Evolutionary conservation across 2,888 invertebrate genomes (phyloP), one percentile per base, ranked within the genome.

Genomic region (Heliconius charithonia): DNA sequence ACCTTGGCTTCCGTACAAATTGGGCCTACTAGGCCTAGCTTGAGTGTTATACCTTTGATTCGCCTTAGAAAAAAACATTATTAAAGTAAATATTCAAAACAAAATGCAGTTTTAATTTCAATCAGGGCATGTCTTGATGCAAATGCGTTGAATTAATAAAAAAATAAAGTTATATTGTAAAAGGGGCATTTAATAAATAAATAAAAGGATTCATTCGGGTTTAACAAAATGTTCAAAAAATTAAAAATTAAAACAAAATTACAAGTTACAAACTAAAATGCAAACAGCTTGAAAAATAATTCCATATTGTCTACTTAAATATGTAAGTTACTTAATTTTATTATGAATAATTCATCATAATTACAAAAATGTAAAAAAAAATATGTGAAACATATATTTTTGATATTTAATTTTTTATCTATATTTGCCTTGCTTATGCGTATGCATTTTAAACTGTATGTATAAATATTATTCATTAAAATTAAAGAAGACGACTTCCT

Each of bases 21-120:
- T 90, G 79, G 89, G 87, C 76, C 90, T 88, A 87, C 93, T 93
- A 81, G 89, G 83, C 79, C 93, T 88, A 81, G 89, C 86, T 82
- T 89, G 89, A 89, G 88, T 89, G 83, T 93, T 90, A 90, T 93
- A 91, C 82, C 89, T 93, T 88, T 93, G 92, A 89, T 91, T 93
- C 80, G 94, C 93, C 95, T 94, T 94, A 66, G 83, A 85, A 78
- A 67, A 77, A 41, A 82, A 79, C 25, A 75, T 63, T 78, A 78
- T 77, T 74, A 82, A 80, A 80, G 27, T 67, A 75, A 75, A 80
- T 72, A 27, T 22, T 51, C n/a, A 67, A 66, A 72, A 78, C 74
- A 41, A 65, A 74, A 74, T 27, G 63, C 62, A 25, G 22, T 65
- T 62, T 32, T 37, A 73, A 73, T 73, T 59, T 59, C 59, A 59